phyloP scores from a whole-genome alignment of 2,888 invertebrate species.

The Drosophila seclusa region DNA sequence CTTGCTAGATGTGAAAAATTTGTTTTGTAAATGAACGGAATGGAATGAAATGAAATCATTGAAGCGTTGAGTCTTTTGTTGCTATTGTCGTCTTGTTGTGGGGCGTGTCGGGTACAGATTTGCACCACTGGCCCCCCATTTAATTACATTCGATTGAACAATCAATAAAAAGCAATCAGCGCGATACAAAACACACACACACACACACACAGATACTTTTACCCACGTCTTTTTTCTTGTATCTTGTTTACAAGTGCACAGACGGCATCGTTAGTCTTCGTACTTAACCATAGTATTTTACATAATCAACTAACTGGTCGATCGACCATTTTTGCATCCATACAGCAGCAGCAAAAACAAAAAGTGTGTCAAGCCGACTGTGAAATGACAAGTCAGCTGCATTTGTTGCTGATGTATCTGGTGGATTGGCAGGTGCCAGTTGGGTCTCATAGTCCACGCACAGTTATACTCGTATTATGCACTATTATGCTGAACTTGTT shows the following conservation, averaged over 20 bases:
- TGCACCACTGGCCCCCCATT: constrained; percentile 70
- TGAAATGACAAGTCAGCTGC: constrained; percentile 52
- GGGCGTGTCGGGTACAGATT: constrained; percentile 62
- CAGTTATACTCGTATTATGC: constrained; percentile 46
- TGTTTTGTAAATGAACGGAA: constrained; percentile 41
- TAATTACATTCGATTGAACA: constrained; percentile 79
- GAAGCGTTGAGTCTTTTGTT: constrained; percentile 51
- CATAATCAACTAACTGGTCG: constrained; percentile 61
- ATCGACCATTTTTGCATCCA: constrained; percentile 25
- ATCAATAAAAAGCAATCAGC: constrained; percentile 78
- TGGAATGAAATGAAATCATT: constrained; percentile 58
- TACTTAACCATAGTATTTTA: constrained; percentile 62
- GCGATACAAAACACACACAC: constrained; percentile 36
- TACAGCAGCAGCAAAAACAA: constrained; percentile 1
- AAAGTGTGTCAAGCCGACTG: constrained; percentile 71
- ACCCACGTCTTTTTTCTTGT: constrained; percentile 43
- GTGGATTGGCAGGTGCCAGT: constrained; percentile 40
- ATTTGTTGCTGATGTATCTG: constrained; percentile 34
- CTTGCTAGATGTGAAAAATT: constrained; percentile 51
- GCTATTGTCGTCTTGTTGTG: constrained; percentile 18
- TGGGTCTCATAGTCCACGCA: constrained; percentile 21
- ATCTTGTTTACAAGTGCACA: constrained; percentile 39
- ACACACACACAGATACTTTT: constrained; percentile 54
- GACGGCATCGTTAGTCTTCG: constrained; percentile 42
- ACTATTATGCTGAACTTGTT: constrained; percentile 69